These are phyloP conservation scores for Agelastica alni DNA, from an alignment of 2,888 invertebrate species.

Conservation along the genomic window DNA sequence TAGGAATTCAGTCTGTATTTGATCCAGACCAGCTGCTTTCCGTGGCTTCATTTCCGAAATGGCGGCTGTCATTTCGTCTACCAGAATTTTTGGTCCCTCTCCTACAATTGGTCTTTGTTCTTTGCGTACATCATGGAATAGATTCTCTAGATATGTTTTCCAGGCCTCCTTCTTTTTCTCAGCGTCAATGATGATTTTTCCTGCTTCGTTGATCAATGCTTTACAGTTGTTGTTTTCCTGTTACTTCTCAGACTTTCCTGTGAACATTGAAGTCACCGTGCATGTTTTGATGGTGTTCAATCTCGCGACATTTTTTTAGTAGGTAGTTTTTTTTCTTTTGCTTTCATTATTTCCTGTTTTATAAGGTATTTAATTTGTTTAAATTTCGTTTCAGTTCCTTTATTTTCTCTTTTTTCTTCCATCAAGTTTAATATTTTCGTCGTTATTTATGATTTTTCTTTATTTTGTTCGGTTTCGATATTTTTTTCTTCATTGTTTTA, in stretches of 20 bases:
- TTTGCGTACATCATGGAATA: conserved; percentile 7
- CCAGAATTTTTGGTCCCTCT: not conserved
- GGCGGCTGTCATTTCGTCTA: no score
- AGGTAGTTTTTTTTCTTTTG: conserved; percentile 1
- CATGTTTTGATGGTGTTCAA: conserved; percentile 9
- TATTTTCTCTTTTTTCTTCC: not conserved
- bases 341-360: conserved; percentile 3
- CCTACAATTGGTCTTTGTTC: not conserved
- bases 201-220: conserved; percentile 5
- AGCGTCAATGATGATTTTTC: conserved; percentile 6
- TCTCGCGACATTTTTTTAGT: conserved; percentile 7
- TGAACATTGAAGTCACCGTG: no score
- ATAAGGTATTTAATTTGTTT: not conserved
- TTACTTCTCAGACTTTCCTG: conserved; percentile 8
- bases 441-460: conserved; percentile 7
- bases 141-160: conserved; percentile 7
- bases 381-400: no score
- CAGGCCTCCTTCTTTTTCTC: conserved; percentile 4
- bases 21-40: no score
- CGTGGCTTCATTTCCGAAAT: no score
- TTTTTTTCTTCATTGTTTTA: no score
- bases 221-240: conserved; percentile 9
- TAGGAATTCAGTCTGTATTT: no score
- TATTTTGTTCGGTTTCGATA: conserved; percentile 3
- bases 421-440: conserved; percentile 10